Evolutionary conservation across 2,113 vertebrate genomes (phyloP).

Genomic region (Pelodiscus sinensis): DNA sequence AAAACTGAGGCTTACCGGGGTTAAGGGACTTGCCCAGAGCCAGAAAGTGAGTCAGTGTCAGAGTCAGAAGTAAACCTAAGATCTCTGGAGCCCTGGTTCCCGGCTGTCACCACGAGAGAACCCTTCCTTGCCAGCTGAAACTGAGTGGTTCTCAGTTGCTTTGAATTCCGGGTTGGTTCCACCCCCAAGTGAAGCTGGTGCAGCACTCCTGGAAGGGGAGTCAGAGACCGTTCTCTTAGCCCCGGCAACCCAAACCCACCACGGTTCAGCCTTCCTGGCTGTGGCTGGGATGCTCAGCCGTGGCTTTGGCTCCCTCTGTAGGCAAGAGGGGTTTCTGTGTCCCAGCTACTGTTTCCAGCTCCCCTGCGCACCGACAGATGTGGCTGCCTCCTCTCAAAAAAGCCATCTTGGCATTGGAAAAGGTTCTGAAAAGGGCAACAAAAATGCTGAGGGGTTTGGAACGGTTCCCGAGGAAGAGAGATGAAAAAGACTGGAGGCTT

Average conservation of each 20-base stretch:
- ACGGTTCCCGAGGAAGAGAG: no score
- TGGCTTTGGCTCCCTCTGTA: not conserved
- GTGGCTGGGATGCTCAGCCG: not conserved
- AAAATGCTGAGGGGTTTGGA: no score
- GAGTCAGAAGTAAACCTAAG: not conserved
- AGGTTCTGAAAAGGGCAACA: no score
- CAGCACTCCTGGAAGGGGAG: not conserved
- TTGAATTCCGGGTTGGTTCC: not conserved
- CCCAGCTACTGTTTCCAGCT: not conserved
- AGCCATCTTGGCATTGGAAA: no score
- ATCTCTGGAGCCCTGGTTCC: not conserved
- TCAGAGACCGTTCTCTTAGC: accelerated
- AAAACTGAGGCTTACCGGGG: not conserved
- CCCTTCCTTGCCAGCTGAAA: not conserved
- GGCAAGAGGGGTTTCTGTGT: not conserved
- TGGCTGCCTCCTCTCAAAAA: no score
- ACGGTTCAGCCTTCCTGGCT: accelerated
- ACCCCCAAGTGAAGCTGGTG: not conserved
- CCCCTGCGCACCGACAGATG: not conserved
- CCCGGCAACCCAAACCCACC: not conserved
- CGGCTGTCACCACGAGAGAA: no score
- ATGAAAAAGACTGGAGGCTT: no score
- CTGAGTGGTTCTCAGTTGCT: not conserved
- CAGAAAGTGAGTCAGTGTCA: not conserved
- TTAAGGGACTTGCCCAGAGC: not conserved